These are phyloP conservation scores for Troides aeacus DNA, from an alignment of 2,888 invertebrate genomes.

Conservation along the genomic window DNA sequence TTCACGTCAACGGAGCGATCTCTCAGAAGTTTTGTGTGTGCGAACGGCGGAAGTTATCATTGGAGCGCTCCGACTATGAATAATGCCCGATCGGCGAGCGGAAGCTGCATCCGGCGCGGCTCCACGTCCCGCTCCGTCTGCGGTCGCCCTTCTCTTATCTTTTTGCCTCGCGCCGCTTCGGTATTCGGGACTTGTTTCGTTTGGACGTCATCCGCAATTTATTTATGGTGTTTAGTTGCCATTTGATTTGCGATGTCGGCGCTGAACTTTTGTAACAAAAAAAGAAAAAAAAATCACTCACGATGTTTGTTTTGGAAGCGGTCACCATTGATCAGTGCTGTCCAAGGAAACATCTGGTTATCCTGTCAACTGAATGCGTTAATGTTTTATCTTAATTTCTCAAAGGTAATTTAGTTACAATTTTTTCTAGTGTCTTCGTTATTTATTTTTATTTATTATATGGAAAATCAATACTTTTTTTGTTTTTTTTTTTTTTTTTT, in stretches of 20 bases:
- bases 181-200: conserved; percentile 49
- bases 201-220: conserved; percentile 33
- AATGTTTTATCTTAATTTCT: too few species aligned
- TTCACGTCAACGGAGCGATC: conserved; percentile 39
- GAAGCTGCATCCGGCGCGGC: conserved; percentile 48
- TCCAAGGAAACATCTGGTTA: too few species aligned
- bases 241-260: conserved; percentile 21
- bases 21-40: conserved; percentile 48
- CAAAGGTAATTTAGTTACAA: too few species aligned
- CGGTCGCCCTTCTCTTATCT: conserved; percentile 43
- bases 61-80: conserved; percentile 51
- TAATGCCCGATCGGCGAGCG: conserved; percentile 51
- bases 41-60: conserved; percentile 50
- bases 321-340: not conserved
- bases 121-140: conserved; percentile 38
- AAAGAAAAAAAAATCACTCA: not conserved
- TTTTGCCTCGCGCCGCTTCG: conserved; percentile 43
- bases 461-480: too few species aligned
- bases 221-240: conserved; percentile 10
- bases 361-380: too few species aligned
- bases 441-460: too few species aligned
- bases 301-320: not conserved
- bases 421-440: too few species aligned
- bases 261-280: conserved; percentile 9
- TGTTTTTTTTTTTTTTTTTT: too few species aligned